phyloP scores from a whole-genome alignment of 53 echinoderm and acorn worm genomes.

The Arbacia lixula region DNA sequence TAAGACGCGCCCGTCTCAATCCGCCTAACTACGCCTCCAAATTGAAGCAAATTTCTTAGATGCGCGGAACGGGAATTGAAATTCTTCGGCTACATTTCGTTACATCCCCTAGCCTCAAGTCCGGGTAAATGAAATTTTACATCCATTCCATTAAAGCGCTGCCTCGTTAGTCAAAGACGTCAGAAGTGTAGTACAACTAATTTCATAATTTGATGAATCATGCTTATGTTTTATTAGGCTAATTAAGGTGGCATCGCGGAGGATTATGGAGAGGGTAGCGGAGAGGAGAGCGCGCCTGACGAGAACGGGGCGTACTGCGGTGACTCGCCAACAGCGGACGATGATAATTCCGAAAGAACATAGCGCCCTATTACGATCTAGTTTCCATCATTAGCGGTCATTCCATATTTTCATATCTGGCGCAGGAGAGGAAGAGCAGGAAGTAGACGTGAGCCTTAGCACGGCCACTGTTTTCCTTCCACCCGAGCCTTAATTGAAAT shows the following conservation, averaged over 20 bases:
- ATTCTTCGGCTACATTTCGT: slow-evolving; percentile 52
- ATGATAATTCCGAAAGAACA: background rate
- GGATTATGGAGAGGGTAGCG: background rate
- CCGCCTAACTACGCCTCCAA: slow-evolving; percentile 44
- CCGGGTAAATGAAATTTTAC: slow-evolving; percentile 45
- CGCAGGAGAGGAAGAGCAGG: background rate
- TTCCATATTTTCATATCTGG: slow-evolving; percentile 51
- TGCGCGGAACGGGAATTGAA: slow-evolving; percentile 45
- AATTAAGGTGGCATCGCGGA: slow-evolving; percentile 38
- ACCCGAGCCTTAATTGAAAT: slow-evolving; percentile 46
- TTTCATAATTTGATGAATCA: slow-evolving; percentile 65
- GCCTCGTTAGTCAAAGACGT: slow-evolving; percentile 50
- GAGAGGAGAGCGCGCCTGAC: background rate
- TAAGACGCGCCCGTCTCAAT: slow-evolving; percentile 49
- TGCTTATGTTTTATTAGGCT: slow-evolving; percentile 51
- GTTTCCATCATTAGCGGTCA: slow-evolving; percentile 50
- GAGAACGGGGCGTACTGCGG: background rate
- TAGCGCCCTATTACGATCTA: slow-evolving; percentile 24
- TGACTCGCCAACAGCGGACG: slow-evolving; percentile 7
- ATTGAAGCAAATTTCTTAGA: slow-evolving; percentile 56
- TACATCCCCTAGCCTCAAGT: slow-evolving; percentile 34
- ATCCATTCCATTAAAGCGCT: slow-evolving; percentile 56
- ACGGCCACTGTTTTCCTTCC: slow-evolving; percentile 49
- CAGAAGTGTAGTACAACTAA: slow-evolving; percentile 47
- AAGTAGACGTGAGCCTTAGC: slow-evolving; percentile 19